phyloP scores from a whole-genome alignment of 2,113 vertebrate species.

The Campylorhamphus procurvoides region DNA sequence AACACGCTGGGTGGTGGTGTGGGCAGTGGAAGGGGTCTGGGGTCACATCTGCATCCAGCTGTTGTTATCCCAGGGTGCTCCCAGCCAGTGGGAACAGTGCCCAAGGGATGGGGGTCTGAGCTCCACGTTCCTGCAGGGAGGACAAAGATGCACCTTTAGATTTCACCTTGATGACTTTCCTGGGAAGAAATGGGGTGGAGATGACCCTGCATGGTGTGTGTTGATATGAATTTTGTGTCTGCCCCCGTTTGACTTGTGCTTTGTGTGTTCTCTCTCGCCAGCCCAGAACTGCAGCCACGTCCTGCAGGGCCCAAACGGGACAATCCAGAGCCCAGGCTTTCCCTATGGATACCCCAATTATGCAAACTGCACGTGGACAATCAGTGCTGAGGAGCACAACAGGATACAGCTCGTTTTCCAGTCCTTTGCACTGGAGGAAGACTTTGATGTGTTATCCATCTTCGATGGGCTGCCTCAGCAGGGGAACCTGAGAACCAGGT shows the following conservation, averaged over 20 bases:
- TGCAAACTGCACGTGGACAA: conserved; percentile 98
- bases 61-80: not conserved
- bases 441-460: conserved; percentile 94
- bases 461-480: conserved; percentile 92
- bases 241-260: not conserved
- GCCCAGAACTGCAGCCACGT: conserved; percentile 96
- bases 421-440: conserved; percentile 96
- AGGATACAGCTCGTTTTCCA: conserved; percentile 98
- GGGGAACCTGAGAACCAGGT: conserved; percentile 92
- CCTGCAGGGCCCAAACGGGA: conserved; percentile 92
- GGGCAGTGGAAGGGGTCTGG: not conserved
- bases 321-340: conserved; percentile 96
- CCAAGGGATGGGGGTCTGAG: not conserved
- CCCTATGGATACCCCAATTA: conserved; percentile 98
- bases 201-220: not conserved
- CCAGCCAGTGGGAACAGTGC: not conserved
- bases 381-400: conserved; percentile 90
- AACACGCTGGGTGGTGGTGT: not conserved
- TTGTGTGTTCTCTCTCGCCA: conserved; percentile 69
- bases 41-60: not conserved
- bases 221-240: not conserved
- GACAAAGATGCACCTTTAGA: not conserved
- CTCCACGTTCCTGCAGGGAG: not conserved
- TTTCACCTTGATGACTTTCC: not conserved
- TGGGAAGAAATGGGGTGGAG: not conserved